phyloP scores from a whole-genome alignment of 2,113 vertebrate genomes.

The Gnathonemus longibarbis region DNA sequence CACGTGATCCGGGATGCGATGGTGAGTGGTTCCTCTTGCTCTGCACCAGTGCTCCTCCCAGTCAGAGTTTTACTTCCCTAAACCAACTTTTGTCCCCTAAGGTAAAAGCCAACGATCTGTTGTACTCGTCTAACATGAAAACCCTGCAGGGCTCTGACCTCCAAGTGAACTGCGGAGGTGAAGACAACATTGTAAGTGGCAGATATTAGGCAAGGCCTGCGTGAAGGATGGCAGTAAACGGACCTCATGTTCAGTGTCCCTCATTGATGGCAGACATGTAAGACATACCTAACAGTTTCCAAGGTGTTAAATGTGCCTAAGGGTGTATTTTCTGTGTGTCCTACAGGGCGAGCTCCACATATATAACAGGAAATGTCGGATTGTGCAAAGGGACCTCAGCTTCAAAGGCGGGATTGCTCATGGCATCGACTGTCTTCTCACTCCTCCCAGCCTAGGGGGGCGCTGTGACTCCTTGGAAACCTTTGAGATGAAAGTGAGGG shows the following conservation, averaged over 20 bases:
- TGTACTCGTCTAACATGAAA: conserved; percentile 48
- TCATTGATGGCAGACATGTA: background rate
- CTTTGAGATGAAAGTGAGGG: conserved; percentile 58
- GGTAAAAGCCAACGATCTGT: conserved; percentile 56
- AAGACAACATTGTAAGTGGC: conserved; percentile 63
- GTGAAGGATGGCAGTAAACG: background rate
- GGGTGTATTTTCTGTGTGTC: background rate
- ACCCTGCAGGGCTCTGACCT: conserved; percentile 80
- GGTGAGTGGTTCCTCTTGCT: conserved; percentile 47
- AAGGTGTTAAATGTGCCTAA: background rate
- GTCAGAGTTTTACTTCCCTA: background rate
- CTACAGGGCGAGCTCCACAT: conserved; percentile 78
- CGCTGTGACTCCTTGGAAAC: conserved; percentile 70
- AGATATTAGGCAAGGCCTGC: background rate
- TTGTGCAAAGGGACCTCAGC: conserved; percentile 70
- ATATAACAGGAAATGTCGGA: conserved; percentile 64
- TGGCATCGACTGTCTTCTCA: conserved; percentile 81
- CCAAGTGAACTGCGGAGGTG: conserved; percentile 65
- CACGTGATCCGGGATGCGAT: conserved; percentile 70
- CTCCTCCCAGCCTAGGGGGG: conserved; percentile 74
- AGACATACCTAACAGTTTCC: background rate
- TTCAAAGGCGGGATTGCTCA: conserved; percentile 76
- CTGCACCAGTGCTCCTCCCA: background rate
- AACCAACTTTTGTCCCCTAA: conserved; percentile 18
- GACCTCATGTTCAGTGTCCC: background rate